phyloP scores from a whole-genome alignment of 1,140 invertebrate species.

The Vanessa atalanta region DNA sequence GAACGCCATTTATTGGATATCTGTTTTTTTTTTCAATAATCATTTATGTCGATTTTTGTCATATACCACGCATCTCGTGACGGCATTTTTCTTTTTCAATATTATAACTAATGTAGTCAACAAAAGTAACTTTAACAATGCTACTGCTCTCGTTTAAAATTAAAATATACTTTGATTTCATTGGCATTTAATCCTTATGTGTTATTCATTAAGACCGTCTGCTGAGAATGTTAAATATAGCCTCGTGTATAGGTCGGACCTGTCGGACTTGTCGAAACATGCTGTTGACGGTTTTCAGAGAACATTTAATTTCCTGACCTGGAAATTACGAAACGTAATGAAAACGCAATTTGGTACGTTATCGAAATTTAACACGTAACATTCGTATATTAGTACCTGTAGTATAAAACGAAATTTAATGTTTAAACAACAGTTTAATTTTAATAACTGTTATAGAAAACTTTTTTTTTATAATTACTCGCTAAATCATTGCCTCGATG shows the following conservation, averaged over 20 bases:
- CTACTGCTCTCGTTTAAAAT: background rate
- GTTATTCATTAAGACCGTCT: background rate
- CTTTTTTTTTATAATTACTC: too few species aligned
- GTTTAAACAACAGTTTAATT: too few species aligned
- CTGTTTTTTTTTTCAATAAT: too few species aligned
- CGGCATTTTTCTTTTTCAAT: too few species aligned
- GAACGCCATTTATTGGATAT: too few species aligned
- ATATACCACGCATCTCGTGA: too few species aligned
- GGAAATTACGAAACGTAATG: constrained; percentile 66
- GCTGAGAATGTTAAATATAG: constrained; percentile 1
- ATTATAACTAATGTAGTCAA: too few species aligned
- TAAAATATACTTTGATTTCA: background rate
- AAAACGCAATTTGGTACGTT: constrained; percentile 57
- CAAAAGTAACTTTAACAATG: too few species aligned
- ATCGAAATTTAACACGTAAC: constrained; percentile 45
- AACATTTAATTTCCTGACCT: constrained; percentile 66
- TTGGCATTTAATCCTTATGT: background rate
- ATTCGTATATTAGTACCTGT: constrained; percentile 3
- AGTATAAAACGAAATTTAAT: too few species aligned
- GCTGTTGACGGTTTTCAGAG: constrained; percentile 32
- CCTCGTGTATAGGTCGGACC: background rate
- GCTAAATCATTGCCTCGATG: too few species aligned
- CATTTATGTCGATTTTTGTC: too few species aligned
- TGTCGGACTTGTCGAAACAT: constrained; percentile 10
- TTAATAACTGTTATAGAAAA: too few species aligned